Percentiles rank a stretch among this genome's conserved stretches.
phyloP scores from a whole-genome alignment of 2,888 invertebrate genomes.

The Euzetes globulus region DNA sequence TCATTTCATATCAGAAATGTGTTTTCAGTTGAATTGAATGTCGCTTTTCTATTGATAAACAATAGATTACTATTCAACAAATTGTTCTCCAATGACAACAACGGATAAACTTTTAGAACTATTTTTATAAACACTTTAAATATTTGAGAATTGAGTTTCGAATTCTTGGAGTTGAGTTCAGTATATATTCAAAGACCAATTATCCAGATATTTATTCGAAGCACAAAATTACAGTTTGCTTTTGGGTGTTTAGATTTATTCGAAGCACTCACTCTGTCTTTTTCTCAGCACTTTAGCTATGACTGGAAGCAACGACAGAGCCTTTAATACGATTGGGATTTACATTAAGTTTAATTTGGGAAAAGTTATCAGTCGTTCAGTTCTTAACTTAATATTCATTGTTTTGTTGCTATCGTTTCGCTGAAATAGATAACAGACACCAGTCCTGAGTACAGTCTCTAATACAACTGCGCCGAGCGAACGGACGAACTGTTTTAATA shows the following conservation, averaged over 20 bases:
- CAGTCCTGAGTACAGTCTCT: not conserved
- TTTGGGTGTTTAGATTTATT: not conserved
- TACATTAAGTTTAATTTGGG: not conserved
- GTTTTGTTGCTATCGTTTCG: not conserved
- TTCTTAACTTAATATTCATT: not conserved
- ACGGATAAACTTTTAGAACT: not conserved
- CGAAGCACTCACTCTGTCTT: not conserved
- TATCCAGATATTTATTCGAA: not conserved
- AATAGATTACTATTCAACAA: not conserved
- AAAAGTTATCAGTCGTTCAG: not conserved
- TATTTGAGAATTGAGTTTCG: too few relatives aligned
- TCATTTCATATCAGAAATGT: not conserved
- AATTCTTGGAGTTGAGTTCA: not conserved
- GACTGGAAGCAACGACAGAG: not conserved
- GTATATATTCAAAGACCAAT: not conserved
- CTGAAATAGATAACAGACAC: not conserved
- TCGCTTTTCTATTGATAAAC: not conserved
- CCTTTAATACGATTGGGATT: not conserved
- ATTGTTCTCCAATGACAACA: not conserved
- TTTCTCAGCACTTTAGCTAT: not conserved
- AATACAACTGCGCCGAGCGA: not conserved
- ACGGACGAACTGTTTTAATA: not conserved
- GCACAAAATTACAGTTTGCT: not conserved
- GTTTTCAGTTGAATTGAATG: not conserved
- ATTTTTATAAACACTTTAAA: too few relatives aligned